Evolutionary conservation across 2,797 vertebrate genomes (phyloP).

Genomic region (Tapirus indicus): DNA sequence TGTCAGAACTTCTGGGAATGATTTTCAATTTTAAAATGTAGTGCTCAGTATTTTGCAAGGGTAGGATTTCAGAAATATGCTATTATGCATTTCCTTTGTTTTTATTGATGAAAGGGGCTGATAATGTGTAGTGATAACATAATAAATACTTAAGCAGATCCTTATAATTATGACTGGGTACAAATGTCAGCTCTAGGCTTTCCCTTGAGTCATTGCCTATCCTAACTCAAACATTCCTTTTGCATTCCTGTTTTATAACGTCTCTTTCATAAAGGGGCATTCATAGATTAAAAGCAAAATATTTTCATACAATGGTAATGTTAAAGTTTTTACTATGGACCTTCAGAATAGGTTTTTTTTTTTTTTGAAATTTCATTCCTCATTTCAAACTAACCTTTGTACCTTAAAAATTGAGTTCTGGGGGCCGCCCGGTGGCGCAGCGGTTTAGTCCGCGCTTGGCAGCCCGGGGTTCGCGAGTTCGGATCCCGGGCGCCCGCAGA

Average conservation of each 20-base stretch:
- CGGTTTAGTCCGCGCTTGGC: too few relatives aligned
- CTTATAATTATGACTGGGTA: slow-evolving; percentile 1
- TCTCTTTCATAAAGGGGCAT: background rate
- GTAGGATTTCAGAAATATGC: slow-evolving; percentile 49
- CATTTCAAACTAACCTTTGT: slow-evolving; percentile 26
- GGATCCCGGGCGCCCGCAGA: too few relatives aligned
- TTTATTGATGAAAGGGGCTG: slow-evolving; percentile 49
- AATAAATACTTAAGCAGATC: slow-evolving; percentile 54
- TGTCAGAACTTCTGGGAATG: slow-evolving; percentile 40
- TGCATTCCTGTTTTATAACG: slow-evolving; percentile 39
- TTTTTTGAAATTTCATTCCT: background rate
- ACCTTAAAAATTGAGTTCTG: slow-evolving; percentile 56
- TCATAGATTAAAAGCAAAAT: slow-evolving; percentile 37
- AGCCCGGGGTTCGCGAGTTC: too few relatives aligned
- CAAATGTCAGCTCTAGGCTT: slow-evolving; percentile 27
- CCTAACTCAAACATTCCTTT: background rate
- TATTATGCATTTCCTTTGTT: slow-evolving; percentile 45
- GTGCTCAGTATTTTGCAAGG: background rate
- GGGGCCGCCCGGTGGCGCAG: too few relatives aligned
- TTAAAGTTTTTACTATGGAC: slow-evolving; percentile 41
- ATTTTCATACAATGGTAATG: background rate
- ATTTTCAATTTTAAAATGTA: slow-evolving; percentile 65
- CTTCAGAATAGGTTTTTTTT: background rate
- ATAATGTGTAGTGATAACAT: slow-evolving; percentile 15
- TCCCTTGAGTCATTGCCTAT: background rate